Percentiles rank a stretch among this genome's conserved stretches.
Evolutionary conservation across 92 coral and sea anemone genomes (phyloP).

Genomic region (Bergia sp.): DNA sequence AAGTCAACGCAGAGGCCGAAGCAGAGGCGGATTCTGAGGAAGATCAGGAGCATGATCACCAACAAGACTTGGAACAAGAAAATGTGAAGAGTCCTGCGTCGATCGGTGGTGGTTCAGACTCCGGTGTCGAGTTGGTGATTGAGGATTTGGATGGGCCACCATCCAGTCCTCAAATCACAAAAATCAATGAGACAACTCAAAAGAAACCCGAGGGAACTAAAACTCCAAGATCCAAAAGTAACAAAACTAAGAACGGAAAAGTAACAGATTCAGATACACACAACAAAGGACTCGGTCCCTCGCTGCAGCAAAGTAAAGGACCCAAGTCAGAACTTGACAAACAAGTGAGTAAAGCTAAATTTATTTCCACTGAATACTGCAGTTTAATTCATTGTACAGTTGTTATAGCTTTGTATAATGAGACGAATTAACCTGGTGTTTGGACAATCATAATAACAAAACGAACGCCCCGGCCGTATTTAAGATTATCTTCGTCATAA

Average conservation of each 20-base stretch:
- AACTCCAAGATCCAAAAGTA: constrained; percentile 47
- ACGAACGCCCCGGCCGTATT: not conserved
- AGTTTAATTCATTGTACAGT: constrained; percentile 34
- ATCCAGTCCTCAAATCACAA: constrained; percentile 62
- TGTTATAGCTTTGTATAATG: constrained; percentile 34
- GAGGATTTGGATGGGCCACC: constrained; percentile 74
- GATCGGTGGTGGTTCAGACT: constrained; percentile 71
- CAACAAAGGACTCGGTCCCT: constrained; percentile 32
- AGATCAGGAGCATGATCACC: constrained; percentile 37
- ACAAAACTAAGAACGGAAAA: constrained; percentile 47
- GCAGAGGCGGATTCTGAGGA: constrained; percentile 53
- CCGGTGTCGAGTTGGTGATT: constrained; percentile 87
- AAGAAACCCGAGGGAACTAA: constrained; percentile 14
- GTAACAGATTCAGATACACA: constrained; percentile 6
- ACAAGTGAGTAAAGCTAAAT: constrained; percentile 67
- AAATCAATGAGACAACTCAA: constrained; percentile 48
- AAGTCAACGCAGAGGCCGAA: constrained; percentile 45
- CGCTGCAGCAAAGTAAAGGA: constrained; percentile 66
- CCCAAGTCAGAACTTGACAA: constrained; percentile 95
- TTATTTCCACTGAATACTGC: constrained; percentile 19
- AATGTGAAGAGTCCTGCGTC: constrained; percentile 17
- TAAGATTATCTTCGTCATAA: constrained; percentile 19
- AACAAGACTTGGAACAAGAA: constrained; percentile 31
- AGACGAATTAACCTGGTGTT: constrained; percentile 18
- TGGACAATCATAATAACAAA: constrained; percentile 1